These are phyloP conservation scores for Eriocheir sinensis DNA, from an alignment of 1,140 invertebrate species.

Conservation along the genomic window DNA sequence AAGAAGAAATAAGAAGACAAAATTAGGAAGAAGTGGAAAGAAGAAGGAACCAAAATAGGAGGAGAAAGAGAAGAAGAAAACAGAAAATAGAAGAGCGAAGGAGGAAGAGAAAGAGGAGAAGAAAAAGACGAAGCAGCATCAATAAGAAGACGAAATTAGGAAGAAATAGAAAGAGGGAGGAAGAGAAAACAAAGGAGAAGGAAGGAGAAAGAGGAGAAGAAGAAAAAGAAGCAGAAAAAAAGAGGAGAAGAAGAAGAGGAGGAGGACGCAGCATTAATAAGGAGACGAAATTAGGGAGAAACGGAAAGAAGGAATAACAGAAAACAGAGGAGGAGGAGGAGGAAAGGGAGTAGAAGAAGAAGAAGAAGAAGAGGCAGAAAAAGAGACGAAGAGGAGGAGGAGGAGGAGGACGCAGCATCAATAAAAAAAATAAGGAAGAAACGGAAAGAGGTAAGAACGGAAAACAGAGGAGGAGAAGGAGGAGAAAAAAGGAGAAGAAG, in stretches of 20 bases:
- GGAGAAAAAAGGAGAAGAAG: not conserved
- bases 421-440: not conserved
- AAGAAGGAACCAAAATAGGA: not conserved
- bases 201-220: not conserved
- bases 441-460: not conserved
- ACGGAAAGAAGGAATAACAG: not conserved
- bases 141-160: not conserved
- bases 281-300: not conserved
- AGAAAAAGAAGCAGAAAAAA: not conserved
- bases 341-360: not conserved
- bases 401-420: not conserved
- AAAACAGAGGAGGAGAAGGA: not conserved
- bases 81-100: conserved; percentile 42
- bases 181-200: not conserved
- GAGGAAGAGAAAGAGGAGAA: conserved; percentile 34
- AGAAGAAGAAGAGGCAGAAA: not conserved
- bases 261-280: not conserved
- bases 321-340: not conserved
- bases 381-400: not conserved
- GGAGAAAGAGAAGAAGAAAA: not conserved
- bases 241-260: not conserved
- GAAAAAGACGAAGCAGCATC: not conserved
- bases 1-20: not conserved
- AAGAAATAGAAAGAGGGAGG: not conserved
- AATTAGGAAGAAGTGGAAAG: not conserved